Base-by-base conservation (phyloP, 2,888 invertebrate genomes). In the Cheilosia urbana region DNA sequence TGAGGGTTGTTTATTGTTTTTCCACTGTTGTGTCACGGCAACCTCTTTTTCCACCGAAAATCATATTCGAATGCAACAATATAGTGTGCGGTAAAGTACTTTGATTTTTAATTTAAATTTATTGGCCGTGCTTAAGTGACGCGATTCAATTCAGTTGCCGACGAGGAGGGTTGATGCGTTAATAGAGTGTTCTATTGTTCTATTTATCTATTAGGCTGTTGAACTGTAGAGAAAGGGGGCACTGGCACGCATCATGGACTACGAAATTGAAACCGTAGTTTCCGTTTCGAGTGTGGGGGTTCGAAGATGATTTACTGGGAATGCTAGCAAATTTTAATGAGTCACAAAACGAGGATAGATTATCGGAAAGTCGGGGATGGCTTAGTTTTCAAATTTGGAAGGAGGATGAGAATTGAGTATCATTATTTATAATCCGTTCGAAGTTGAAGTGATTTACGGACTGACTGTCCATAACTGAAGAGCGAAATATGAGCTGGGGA, bases 41-140 rank as follows among this genome's bases (percentile, higher is more conserved):
- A 60, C 49, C 66, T 58, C 58, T 62, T 58, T 69, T 34, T 60
- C 6, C 0, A 24, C 21, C 7, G 77, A 63, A 69, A 71, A 72
- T 63, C 57, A 71, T 47, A 72, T 78, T 65, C 65, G 47, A 78
- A 78, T 63, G 55, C 71, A 58, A 71, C 71, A 63, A 71, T 65
- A 78, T 65, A 78, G 78, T 71, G 78, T 60, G 72, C 58, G 72
- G 79, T 65, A 51, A 65, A 51, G 51, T 58, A 42, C 63, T 79
- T 72, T 72, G 79, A 79, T 79, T 79, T 79, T 72, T 79, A 72
- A 79, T 79, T 79, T 79, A 60, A 79, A 79, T 79, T 79, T 79
- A 72, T 79, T 72, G 65, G 79, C 45, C 65, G 65, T 66, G 63
- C 65, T 71, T 71, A 63, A 71, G 78, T 63, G 60, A 58, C 58